Percentiles rank a stretch among this genome's conserved stretches.
These are phyloP conservation scores for Helobdella robusta DNA, from an alignment of 2,888 invertebrate species.

Conservation along the genomic window DNA sequence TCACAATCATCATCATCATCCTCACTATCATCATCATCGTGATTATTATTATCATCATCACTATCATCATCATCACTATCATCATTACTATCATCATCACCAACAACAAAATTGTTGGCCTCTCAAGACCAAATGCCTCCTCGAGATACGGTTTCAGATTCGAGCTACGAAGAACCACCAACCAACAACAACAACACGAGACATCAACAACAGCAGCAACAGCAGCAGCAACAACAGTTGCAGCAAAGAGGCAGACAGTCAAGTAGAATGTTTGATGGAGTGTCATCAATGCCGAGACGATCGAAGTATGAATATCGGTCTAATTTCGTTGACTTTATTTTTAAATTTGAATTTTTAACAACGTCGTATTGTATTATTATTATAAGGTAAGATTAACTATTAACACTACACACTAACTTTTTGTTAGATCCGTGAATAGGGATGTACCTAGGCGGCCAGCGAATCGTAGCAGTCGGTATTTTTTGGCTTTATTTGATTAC, in stretches of 20 bases:
- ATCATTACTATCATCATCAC: neutral
- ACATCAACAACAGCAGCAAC: too few species aligned
- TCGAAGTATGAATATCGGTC: too few species aligned
- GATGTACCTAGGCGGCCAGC: neutral
- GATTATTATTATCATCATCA: neutral
- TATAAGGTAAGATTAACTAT: too few species aligned
- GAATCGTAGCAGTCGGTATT: constrained; percentile 45
- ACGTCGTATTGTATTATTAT: too few species aligned
- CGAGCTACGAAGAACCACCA: constrained; percentile 24
- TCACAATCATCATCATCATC: neutral
- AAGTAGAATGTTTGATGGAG: too few species aligned
- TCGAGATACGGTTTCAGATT: constrained; percentile 13
- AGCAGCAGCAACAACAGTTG: too few species aligned
- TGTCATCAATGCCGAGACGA: too few species aligned
- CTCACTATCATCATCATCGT: neutral
- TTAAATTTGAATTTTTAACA: too few species aligned
- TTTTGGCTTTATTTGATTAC: constrained; percentile 92
- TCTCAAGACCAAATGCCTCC: neutral
- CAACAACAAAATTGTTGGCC: neutral
- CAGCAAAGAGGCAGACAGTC: too few species aligned
- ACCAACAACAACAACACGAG: too few species aligned
- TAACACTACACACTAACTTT: too few species aligned
- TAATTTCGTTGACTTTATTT: too few species aligned
- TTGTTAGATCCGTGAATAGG: neutral
- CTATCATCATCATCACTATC: neutral